phyloP scores from a whole-genome alignment of 2,113 vertebrate species.

The Colius striatus region DNA sequence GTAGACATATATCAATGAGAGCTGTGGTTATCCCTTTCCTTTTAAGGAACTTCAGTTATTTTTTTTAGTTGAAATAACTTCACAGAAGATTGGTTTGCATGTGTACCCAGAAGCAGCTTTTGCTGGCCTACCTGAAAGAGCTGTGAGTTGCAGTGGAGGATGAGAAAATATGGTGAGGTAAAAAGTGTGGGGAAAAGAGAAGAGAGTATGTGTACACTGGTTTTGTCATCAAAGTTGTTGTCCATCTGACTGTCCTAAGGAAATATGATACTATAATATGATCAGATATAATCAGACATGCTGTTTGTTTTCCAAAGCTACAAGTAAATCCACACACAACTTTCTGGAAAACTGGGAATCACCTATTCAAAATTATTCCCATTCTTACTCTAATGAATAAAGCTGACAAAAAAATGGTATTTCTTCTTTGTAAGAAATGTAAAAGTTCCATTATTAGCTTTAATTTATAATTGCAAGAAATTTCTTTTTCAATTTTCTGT shows the following conservation, averaged over 20 bases:
- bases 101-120: not conserved
- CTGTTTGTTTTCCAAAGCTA: not conserved
- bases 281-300: not conserved
- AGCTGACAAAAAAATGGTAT: not conserved
- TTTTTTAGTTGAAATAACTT: not conserved
- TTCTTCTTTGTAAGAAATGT: not conserved
- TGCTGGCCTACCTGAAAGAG: not conserved
- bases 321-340: not conserved
- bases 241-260: not conserved
- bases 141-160: not conserved
- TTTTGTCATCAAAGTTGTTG: not conserved
- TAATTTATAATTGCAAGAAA: not conserved
- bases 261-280: not conserved
- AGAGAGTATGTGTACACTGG: accelerated
- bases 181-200: not conserved
- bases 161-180: not conserved
- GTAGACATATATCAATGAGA: not conserved
- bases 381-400: not conserved
- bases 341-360: not conserved
- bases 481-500: not conserved
- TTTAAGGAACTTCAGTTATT: not conserved
- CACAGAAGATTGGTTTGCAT: not conserved
- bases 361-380: not conserved
- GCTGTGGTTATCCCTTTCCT: not conserved
- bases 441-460: not conserved